These are phyloP conservation scores for Sphyrna mokarran DNA, from an alignment of 2,113 vertebrate genomes.

Conservation along the genomic window DNA sequence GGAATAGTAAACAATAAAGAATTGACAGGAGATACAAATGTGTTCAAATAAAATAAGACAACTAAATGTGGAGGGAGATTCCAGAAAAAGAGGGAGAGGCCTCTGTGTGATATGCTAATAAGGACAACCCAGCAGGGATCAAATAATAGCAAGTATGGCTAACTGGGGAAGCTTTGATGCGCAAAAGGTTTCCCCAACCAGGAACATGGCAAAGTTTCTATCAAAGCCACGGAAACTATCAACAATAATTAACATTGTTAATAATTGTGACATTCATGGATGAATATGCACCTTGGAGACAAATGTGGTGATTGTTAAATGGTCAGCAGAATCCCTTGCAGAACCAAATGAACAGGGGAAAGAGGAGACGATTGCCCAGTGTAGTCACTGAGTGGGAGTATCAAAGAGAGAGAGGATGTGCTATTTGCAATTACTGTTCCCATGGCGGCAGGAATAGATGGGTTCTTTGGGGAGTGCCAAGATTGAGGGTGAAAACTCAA, in stretches of 20 bases:
- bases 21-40: neutral
- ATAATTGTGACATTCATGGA: neutral
- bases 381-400: neutral
- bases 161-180: neutral
- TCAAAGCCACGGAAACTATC: neutral
- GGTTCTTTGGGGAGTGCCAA: neutral
- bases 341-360: neutral
- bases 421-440: neutral
- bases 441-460: neutral
- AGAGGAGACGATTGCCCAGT: neutral
- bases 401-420: neutral
- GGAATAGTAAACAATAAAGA: neutral
- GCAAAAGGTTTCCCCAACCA: neutral
- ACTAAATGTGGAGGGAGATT: neutral
- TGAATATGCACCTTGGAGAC: neutral
- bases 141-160: neutral
- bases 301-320: neutral
- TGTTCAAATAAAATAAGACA: neutral
- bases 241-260: neutral
- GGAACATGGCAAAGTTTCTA: neutral
- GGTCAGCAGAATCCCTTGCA: neutral
- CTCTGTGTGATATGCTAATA: neutral
- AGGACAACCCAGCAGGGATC: neutral
- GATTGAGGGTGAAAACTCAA: neutral
- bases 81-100: neutral